Percentiles rank a stretch among this genome's conserved stretches.
Evolutionary conservation across 2,113 vertebrate genomes (phyloP).

Genomic region (Entosphenus tridentatus): DNA sequence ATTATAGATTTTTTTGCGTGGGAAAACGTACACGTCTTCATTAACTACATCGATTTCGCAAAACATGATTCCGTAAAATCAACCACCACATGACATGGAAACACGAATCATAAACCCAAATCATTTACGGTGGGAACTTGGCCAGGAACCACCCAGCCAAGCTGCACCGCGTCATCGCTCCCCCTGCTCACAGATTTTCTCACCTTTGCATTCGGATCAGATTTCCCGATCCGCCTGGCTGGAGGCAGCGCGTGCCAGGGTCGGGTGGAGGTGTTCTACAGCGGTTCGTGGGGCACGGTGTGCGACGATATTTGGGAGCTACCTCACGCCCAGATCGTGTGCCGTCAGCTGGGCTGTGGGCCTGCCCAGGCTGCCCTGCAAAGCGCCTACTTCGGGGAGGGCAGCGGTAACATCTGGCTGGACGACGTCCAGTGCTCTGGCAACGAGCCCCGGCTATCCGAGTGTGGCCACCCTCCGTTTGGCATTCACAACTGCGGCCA

Average conservation of each 20-base stretch:
- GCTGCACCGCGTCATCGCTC: too few species aligned
- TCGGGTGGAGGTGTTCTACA: conserved; percentile 8
- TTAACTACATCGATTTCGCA: too few species aligned
- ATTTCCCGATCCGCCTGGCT: conserved; percentile 17
- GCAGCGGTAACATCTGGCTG: conserved; percentile 20
- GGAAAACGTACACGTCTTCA: too few species aligned
- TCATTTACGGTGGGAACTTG: too few species aligned
- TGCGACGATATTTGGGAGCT: conserved; percentile 9
- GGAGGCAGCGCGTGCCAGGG: background rate
- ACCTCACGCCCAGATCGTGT: conserved; percentile 3
- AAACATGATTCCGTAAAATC: too few species aligned
- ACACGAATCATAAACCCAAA: too few species aligned
- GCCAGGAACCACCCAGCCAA: too few species aligned
- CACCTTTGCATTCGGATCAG: background rate
- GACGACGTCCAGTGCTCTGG: conserved; percentile 20
- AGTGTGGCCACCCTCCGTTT: conserved; percentile 67
- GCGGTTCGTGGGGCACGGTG: conserved; percentile 8
- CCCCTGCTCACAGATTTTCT: too few species aligned
- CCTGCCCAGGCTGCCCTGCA: conserved; percentile 9
- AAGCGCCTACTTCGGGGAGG: conserved; percentile 12
- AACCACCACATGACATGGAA: too few species aligned
- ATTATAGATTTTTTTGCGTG: too few species aligned
- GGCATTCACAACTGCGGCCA: conserved; percentile 85
- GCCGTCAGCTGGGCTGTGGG: conserved; percentile 13
- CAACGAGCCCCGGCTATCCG: conserved; percentile 14